A percentile compares a stretch with the other conserved stretches of the same genome.
Conservation (phyloP, 2,888 invertebrate genomes). For the Epiblema foenella region DNA sequence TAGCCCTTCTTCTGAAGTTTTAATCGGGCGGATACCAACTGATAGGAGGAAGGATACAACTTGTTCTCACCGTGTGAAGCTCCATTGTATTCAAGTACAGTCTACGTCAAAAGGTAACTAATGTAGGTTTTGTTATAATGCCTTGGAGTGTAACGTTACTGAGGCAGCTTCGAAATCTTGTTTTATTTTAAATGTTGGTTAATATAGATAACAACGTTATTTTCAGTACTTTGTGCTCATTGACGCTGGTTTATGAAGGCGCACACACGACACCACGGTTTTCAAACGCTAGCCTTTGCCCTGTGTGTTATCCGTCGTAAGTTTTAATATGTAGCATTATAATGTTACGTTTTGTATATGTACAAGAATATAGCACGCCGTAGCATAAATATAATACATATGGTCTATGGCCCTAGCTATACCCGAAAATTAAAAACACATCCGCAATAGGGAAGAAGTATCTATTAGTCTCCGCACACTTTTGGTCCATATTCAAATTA, state of each 20-base stretch:
- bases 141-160: conserved; percentile 12
- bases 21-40: conserved; percentile 39
- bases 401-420: too few species aligned
- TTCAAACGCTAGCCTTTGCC: too few species aligned
- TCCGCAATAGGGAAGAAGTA: too few species aligned
- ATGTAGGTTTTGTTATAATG: conserved; percentile 22
- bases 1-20: conserved; percentile 35
- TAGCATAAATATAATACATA: too few species aligned
- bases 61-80: conserved; percentile 38
- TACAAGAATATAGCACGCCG: too few species aligned
- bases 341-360: too few species aligned
- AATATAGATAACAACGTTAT: not conserved
- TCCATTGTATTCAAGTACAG: conserved; percentile 35
- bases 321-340: too few species aligned
- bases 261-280: not conserved
- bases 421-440: too few species aligned
- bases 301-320: not conserved
- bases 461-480: too few species aligned
- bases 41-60: conserved; percentile 42
- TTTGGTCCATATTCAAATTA: not conserved
- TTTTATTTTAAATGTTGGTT: not conserved
- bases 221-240: too few species aligned
- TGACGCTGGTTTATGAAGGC: not conserved
- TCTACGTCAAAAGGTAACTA: conserved; percentile 23
- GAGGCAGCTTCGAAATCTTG: not conserved